phyloP scores from a whole-genome alignment of 2,113 vertebrate species.

The Tupaia tana region DNA sequence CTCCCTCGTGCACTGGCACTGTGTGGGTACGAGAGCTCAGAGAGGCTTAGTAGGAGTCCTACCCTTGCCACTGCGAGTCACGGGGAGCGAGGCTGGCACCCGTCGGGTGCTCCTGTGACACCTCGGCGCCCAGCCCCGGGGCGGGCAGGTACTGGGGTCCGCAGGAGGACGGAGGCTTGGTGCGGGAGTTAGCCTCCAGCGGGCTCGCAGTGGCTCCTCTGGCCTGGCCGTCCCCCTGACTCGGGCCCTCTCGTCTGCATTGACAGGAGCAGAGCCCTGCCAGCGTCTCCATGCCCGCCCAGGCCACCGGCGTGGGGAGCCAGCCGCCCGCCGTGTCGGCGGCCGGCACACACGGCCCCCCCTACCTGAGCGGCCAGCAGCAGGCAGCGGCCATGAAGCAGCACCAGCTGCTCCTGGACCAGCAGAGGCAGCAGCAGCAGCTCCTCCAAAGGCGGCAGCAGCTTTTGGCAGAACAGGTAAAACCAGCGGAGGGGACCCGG shows the following conservation, averaged over 20 bases:
- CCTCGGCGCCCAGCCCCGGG: fast-evolving
- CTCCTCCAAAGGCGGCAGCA: constrained; percentile 93
- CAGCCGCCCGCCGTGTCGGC: constrained; percentile 88
- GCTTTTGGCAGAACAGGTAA: constrained; percentile 95
- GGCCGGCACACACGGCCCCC: constrained; percentile 88
- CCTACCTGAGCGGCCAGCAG: constrained; percentile 91
- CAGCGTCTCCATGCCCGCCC: constrained; percentile 87
- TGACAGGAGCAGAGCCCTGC: constrained; percentile 92
- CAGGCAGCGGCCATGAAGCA: constrained; percentile 92
- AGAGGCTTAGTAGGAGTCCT: neutral
- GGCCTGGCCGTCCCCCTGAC: neutral
- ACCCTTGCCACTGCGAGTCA: neutral
- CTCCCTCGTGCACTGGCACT: neutral
- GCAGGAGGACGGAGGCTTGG: neutral
- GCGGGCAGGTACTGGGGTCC: neutral
- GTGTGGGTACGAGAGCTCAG: neutral
- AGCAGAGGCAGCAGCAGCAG: constrained; percentile 90
- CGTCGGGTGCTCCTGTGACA: no score
- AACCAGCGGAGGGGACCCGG: fast-evolving
- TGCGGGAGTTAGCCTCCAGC: neutral
- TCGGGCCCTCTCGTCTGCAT: neutral
- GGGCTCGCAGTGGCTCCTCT: neutral
- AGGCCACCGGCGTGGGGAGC: constrained; percentile 85
- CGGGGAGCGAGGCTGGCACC: neutral
- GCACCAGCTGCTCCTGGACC: constrained; percentile 91